A percentile compares a stretch with the other conserved stretches of the same genome.
phyloP scores from a whole-genome alignment of 2,113 vertebrate genomes.

The Chiloscyllium plagiosum region DNA sequence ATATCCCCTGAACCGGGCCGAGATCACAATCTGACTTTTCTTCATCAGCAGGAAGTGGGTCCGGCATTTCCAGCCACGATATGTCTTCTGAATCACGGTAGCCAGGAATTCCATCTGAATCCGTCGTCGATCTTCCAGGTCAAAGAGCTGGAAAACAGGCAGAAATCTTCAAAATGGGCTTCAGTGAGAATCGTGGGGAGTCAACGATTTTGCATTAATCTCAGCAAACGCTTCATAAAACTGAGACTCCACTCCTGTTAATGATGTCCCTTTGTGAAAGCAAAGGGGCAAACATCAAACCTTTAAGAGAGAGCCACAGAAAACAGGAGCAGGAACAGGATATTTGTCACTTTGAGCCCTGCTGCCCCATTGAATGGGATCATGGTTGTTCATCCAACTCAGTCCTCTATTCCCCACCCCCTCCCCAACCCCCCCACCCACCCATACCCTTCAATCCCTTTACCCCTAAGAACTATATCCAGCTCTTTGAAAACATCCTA shows the following conservation, averaged over 20 bases:
- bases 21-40: constrained; percentile 65
- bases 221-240: not conserved
- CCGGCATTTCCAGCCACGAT: constrained; percentile 61
- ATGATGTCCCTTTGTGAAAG: not conserved
- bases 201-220: not conserved
- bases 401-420: not conserved
- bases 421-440: not conserved
- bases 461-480: too few species aligned
- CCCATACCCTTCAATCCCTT: too few species aligned
- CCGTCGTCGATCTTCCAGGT: constrained; percentile 56
- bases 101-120: constrained; percentile 50
- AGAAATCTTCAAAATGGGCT: not conserved
- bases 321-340: too few species aligned
- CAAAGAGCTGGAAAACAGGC: constrained; percentile 56
- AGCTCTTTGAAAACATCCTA: too few species aligned
- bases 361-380: too few species aligned
- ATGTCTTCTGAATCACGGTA: constrained; percentile 58
- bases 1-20: constrained; percentile 61
- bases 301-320: too few species aligned
- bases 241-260: not conserved
- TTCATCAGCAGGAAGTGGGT: constrained; percentile 58
- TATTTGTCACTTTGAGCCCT: too few species aligned
- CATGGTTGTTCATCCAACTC: not conserved
- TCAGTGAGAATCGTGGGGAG: not conserved
- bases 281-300: not conserved